Percentiles rank a stretch among this genome's conserved stretches.
Evolutionary conservation across 2,888 invertebrate species (phyloP).

Genomic region (Belgica antarctica): DNA sequence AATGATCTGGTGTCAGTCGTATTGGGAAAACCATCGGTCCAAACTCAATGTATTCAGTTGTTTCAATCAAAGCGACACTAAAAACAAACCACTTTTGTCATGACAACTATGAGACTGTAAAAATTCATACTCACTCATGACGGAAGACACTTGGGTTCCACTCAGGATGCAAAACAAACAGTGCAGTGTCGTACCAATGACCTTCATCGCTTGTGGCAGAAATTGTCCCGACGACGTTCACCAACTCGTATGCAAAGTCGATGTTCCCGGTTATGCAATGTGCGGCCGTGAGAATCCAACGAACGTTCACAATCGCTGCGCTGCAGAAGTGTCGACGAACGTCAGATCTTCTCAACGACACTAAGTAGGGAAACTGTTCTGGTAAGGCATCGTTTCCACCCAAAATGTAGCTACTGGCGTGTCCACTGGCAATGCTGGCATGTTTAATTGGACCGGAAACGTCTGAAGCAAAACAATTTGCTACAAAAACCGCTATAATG

Average conservation of each 20-base stretch:
- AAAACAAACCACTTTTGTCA: not conserved
- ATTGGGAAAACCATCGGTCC: not conserved
- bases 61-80: not conserved
- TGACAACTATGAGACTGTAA: too few relatives aligned
- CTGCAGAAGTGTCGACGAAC: not conserved
- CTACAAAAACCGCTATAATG: too few relatives aligned
- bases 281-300: not conserved
- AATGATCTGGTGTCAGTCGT: not conserved
- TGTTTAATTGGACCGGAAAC: too few relatives aligned
- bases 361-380: not conserved
- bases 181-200: not conserved
- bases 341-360: not conserved
- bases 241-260: not conserved
- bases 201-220: not conserved
- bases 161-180: not conserved
- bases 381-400: not conserved
- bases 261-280: not conserved
- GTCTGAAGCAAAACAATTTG: too few relatives aligned
- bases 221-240: not conserved
- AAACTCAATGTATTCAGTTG: not conserved
- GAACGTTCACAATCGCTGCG: not conserved
- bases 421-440: too few relatives aligned
- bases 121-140: not conserved
- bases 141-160: not conserved
- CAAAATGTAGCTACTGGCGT: too few relatives aligned